phyloP scores from a whole-genome alignment of 2,113 vertebrate species.

The Syrrhaptes paradoxus region DNA sequence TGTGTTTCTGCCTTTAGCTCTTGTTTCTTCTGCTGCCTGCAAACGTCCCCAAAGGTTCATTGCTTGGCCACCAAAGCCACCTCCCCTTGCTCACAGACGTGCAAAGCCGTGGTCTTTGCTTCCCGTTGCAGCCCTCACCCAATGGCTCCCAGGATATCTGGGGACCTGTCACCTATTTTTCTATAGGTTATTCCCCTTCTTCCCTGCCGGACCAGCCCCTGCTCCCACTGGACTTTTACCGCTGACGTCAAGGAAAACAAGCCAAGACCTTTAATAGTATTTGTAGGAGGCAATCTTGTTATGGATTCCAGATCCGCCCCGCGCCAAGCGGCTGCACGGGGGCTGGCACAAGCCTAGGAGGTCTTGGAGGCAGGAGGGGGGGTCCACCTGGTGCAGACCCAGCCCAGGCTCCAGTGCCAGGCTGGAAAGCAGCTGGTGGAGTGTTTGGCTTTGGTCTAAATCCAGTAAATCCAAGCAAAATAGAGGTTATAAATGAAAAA shows the following conservation, averaged over 20 bases:
- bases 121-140: not conserved
- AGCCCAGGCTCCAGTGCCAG: not conserved
- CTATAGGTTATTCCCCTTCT: not conserved
- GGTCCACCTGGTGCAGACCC: not conserved
- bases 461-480: not conserved
- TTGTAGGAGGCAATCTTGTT: slow-evolving; percentile 48
- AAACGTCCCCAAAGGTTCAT: not conserved
- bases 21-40: not conserved
- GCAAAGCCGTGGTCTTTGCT: not conserved
- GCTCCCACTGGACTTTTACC: not conserved
- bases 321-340: accelerated
- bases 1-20: not conserved
- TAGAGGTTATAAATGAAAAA: not conserved
- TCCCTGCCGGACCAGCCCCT: not conserved
- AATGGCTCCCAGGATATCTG: accelerated
- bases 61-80: not conserved
- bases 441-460: not conserved
- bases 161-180: not conserved
- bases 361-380: not conserved
- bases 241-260: slow-evolving; percentile 45
- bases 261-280: slow-evolving; percentile 33
- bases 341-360: not conserved
- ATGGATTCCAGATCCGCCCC: not conserved
- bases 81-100: not conserved
- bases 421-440: not conserved